These are phyloP conservation scores for Rhagologus leucostigma DNA, from an alignment of 2,113 vertebrate genomes.

Conservation along the genomic window DNA sequence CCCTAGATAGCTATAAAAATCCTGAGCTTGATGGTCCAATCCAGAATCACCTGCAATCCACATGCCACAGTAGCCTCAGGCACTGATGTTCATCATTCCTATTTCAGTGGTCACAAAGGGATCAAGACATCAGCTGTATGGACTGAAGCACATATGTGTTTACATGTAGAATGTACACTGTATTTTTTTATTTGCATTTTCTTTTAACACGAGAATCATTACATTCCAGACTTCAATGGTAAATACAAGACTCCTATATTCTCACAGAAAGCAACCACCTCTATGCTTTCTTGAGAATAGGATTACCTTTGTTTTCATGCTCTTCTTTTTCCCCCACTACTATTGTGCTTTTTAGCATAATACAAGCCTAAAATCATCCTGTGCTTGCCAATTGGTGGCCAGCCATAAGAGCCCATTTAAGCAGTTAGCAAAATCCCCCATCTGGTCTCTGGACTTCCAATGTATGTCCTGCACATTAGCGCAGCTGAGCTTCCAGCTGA, in stretches of 20 bases:
- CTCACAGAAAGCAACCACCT: not conserved
- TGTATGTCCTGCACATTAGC: not conserved
- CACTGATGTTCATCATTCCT: not conserved
- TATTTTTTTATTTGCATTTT: not conserved
- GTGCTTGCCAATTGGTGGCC: constrained; percentile 18
- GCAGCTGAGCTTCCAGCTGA: constrained; percentile 54
- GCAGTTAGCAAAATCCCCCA: constrained; percentile 39
- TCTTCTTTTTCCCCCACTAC: not conserved
- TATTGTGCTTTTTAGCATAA: not conserved
- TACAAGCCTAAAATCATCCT: not conserved
- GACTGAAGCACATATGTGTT: not conserved
- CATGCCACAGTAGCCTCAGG: not conserved
- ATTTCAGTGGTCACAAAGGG: not conserved
- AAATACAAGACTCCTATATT: not conserved
- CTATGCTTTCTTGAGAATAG: not conserved
- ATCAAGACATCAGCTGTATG: not conserved
- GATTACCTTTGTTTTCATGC: not conserved
- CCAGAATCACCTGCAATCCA: not conserved
- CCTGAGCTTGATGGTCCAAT: not conserved
- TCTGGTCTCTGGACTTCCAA: constrained; percentile 35
- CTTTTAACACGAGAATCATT: not conserved
- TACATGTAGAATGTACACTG: not conserved
- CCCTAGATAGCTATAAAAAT: not conserved
- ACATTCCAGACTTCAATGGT: not conserved
- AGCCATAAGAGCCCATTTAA: not conserved